Conservation (phyloP, 2,797 vertebrate species). For the Chelonia mydas region DNA sequence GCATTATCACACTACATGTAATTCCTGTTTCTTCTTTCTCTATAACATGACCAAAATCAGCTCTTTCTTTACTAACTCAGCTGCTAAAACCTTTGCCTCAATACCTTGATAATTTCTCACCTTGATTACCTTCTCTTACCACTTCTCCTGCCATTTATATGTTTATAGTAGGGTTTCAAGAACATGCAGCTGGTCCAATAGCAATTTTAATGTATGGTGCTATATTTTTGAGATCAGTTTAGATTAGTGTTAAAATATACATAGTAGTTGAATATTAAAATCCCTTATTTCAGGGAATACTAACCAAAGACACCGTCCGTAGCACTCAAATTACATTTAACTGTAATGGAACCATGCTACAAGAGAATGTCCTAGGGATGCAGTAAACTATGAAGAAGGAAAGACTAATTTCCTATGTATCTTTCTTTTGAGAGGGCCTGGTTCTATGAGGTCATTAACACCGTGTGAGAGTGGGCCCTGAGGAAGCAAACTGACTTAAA, state of each 20-base stretch:
- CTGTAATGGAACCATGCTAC: neutral
- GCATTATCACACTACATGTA: neutral
- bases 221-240: neutral
- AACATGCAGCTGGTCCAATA: too few species aligned
- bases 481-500: neutral
- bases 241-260: constrained; percentile 24
- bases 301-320: neutral
- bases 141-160: too few species aligned
- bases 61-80: neutral
- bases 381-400: neutral
- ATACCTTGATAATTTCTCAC: neutral
- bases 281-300: neutral
- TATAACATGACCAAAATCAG: neutral
- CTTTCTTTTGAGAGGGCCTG: neutral
- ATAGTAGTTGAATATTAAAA: neutral
- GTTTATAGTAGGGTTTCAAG: too few species aligned
- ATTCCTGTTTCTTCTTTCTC: neutral
- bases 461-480: neutral
- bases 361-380: neutral
- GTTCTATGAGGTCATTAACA: neutral
- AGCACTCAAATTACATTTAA: neutral
- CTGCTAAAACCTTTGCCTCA: neutral
- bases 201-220: neutral
- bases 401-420: neutral
- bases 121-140: too few species aligned